phyloP scores from a whole-genome alignment of 1,140 invertebrate genomes.

The Bombus waltoni region DNA sequence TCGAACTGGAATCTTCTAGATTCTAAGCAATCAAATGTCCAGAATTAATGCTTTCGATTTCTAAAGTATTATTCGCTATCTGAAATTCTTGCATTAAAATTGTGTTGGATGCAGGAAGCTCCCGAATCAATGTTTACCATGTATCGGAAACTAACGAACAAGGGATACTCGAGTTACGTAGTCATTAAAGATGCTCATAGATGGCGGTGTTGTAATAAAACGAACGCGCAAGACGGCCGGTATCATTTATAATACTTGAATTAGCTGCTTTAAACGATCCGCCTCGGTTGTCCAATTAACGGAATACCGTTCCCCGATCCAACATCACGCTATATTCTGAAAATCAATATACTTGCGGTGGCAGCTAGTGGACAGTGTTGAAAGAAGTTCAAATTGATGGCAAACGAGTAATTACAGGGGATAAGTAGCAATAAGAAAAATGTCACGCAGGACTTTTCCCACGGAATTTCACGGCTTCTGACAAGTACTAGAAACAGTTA shows the following conservation, averaged over 20 bases:
- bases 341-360: neutral
- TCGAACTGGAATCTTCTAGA: too few relatives aligned
- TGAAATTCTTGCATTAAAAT: neutral
- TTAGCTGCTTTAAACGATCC: neutral
- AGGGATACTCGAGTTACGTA: neutral
- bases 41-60: neutral
- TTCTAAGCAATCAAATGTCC: too few relatives aligned
- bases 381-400: neutral
- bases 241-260: conserved; percentile 1
- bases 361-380: neutral
- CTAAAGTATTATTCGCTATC: neutral
- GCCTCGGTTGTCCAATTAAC: neutral
- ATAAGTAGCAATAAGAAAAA: neutral
- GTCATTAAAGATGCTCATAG: neutral
- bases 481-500: conserved; percentile 5
- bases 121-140: neutral
- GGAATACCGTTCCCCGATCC: neutral
- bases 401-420: neutral
- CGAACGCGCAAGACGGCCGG: neutral
- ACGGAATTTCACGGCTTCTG: conserved; percentile 37
- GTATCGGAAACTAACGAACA: neutral
- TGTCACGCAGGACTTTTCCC: neutral
- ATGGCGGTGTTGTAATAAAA: neutral
- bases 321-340: neutral
- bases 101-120: neutral